These are phyloP conservation scores for Mus spicilegus DNA, from an alignment of 2,113 vertebrate species.

Conservation along the genomic window DNA sequence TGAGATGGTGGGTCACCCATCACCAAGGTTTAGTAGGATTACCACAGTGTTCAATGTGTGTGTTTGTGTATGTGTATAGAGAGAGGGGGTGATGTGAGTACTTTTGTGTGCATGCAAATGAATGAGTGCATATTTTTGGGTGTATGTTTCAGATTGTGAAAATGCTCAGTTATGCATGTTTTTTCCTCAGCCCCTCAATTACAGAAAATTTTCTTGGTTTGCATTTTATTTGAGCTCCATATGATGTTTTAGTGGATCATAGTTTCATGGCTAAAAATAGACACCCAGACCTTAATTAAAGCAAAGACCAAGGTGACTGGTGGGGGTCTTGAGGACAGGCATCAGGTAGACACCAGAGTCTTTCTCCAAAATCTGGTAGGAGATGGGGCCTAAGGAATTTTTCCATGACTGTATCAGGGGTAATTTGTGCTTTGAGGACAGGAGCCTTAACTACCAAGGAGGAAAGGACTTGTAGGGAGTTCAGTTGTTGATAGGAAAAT, in stretches of 20 bases:
- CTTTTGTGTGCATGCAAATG: not conserved
- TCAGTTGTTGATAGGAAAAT: slow-evolving; percentile 80
- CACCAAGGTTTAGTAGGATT: not conserved
- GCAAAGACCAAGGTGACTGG: not conserved
- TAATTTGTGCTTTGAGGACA: slow-evolving; percentile 70
- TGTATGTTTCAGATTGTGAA: not conserved
- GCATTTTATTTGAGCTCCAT: not conserved
- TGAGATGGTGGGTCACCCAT: not conserved
- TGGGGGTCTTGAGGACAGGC: not conserved
- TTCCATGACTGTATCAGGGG: slow-evolving; percentile 71
- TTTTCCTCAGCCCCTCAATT: not conserved
- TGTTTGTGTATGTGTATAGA: not conserved
- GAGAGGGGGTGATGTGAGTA: not conserved
- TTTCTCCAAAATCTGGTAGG: not conserved
- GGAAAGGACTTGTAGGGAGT: slow-evolving; percentile 55
- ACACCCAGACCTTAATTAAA: not conserved
- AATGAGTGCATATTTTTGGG: not conserved
- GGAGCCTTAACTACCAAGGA: slow-evolving; percentile 59
- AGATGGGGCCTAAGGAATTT: not conserved
- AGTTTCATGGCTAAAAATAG: slow-evolving; percentile 13
- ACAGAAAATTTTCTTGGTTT: slow-evolving; percentile 1
- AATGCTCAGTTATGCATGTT: not conserved
- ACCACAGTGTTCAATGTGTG: not conserved
- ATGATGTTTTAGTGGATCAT: not conserved
- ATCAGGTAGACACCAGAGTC: slow-evolving; percentile 26